A percentile compares a stretch with the other conserved stretches of the same genome.
phyloP scores from a whole-genome alignment of 2,113 vertebrate species.

The Formicarius rufipectus region DNA sequence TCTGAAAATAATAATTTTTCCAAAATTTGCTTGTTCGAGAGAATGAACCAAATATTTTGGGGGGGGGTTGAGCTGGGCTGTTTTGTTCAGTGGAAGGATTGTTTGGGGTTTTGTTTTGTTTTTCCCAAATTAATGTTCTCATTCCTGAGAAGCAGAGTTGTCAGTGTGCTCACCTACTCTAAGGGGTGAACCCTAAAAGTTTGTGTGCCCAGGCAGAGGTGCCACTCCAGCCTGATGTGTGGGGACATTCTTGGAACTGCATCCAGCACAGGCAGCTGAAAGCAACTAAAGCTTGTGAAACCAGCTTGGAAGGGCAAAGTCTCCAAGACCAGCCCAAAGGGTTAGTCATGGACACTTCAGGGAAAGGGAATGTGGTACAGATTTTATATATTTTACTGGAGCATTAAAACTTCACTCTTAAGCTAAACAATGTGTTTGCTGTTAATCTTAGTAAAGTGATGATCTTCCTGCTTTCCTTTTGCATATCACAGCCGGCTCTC shows the following conservation, averaged over 20 bases:
- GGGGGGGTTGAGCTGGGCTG: too few species aligned
- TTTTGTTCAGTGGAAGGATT: background rate
- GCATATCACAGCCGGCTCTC: background rate
- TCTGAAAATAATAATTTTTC: background rate
- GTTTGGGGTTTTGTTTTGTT: background rate
- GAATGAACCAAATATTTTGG: background rate
- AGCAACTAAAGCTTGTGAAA: background rate
- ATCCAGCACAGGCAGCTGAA: background rate
- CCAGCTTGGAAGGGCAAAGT: background rate
- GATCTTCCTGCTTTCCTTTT: constrained; percentile 50
- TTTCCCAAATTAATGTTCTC: background rate
- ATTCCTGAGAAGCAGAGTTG: background rate
- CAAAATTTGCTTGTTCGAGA: background rate
- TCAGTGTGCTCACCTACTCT: background rate
- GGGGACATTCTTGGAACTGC: background rate
- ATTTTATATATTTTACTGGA: background rate
- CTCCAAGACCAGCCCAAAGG: background rate
- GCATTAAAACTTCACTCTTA: constrained; percentile 24
- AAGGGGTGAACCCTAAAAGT: background rate
- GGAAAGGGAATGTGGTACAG: background rate
- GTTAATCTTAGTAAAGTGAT: constrained; percentile 54
- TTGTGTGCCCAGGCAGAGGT: background rate
- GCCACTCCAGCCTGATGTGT: background rate
- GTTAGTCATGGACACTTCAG: background rate
- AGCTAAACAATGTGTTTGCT: constrained; percentile 28